phyloP scores from a whole-genome alignment of 2,888 invertebrate species.

The Pyrrhia umbra region DNA sequence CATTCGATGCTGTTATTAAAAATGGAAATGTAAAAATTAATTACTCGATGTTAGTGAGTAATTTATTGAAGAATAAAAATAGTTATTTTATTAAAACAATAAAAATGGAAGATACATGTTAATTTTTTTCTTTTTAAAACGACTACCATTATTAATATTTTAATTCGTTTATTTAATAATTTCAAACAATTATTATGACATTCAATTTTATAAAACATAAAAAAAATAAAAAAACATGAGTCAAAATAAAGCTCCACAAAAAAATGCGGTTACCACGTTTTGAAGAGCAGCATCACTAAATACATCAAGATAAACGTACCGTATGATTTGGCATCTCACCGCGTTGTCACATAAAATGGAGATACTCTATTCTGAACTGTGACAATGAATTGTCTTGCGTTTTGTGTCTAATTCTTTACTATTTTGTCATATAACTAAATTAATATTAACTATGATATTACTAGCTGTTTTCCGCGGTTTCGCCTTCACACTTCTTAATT shows the following conservation, averaged over 20 bases:
- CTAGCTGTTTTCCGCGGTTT: too few relatives aligned
- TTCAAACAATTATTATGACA: too few relatives aligned
- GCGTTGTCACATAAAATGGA: constrained; percentile 29
- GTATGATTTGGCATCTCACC: constrained; percentile 60
- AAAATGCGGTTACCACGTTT: constrained; percentile 49
- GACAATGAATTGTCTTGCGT: background rate
- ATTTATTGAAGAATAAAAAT: too few relatives aligned
- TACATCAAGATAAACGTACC: constrained; percentile 67
- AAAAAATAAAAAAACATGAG: background rate
- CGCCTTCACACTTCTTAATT: too few relatives aligned
- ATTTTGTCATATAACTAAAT: background rate
- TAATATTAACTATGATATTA: too few relatives aligned
- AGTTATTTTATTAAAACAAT: too few relatives aligned
- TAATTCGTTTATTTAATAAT: too few relatives aligned
- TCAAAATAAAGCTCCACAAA: background rate
- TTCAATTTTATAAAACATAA: too few relatives aligned
- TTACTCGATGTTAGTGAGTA: background rate
- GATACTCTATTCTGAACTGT: background rate
- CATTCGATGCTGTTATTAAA: background rate
- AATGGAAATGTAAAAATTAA: background rate
- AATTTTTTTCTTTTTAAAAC: too few relatives aligned
- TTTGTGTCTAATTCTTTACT: constrained; percentile 3
- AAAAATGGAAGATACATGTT: too few relatives aligned
- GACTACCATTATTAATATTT: too few relatives aligned
- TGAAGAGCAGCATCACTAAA: constrained; percentile 32